Conservation (phyloP, 1,140 invertebrate genomes). For the Dermatophagoides farinae region DNA sequence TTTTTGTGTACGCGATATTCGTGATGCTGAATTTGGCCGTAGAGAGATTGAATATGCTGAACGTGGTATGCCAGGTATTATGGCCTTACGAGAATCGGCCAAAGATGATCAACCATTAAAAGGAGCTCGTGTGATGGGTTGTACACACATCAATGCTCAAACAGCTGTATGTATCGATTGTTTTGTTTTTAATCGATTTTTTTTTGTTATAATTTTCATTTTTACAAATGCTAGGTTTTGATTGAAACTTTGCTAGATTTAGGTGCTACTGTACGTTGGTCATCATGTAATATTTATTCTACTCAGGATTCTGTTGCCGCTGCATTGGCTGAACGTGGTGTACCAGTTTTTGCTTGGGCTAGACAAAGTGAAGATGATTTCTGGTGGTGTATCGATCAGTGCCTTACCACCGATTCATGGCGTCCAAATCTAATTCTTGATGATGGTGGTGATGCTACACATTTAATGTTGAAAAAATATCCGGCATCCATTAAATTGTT, state of each 20-base stretch:
- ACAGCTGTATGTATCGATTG: slow-evolving; percentile 50
- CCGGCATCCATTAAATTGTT: slow-evolving; percentile 83
- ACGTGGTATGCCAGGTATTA: slow-evolving; percentile 93
- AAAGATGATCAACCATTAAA: slow-evolving; percentile 79
- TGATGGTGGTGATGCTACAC: slow-evolving; percentile 90
- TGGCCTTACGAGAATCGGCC: slow-evolving; percentile 72
- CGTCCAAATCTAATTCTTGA: slow-evolving; percentile 96
- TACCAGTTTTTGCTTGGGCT: slow-evolving; percentile 80
- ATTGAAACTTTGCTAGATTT: slow-evolving; percentile 77
- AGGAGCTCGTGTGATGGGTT: slow-evolving; percentile 87
- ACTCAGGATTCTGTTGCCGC: slow-evolving; percentile 96
- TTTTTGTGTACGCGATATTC: slow-evolving; percentile 77
- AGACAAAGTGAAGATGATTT: slow-evolving; percentile 92
- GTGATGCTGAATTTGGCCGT: slow-evolving; percentile 74
- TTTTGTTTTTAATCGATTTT: background rate
- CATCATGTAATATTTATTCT: slow-evolving; percentile 94
- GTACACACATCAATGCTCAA: slow-evolving; percentile 93
- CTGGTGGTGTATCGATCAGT: slow-evolving; percentile 96
- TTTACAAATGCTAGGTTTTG: slow-evolving; percentile 34
- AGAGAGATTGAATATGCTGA: slow-evolving; percentile 96
- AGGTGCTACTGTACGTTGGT: slow-evolving; percentile 67
- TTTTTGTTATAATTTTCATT: background rate
- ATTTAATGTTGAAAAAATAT: slow-evolving; percentile 91
- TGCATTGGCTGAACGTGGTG: slow-evolving; percentile 69
- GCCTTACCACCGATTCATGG: slow-evolving; percentile 75